Conservation (phyloP, 2,113 vertebrate genomes). For the Glaucomys volans region DNA sequence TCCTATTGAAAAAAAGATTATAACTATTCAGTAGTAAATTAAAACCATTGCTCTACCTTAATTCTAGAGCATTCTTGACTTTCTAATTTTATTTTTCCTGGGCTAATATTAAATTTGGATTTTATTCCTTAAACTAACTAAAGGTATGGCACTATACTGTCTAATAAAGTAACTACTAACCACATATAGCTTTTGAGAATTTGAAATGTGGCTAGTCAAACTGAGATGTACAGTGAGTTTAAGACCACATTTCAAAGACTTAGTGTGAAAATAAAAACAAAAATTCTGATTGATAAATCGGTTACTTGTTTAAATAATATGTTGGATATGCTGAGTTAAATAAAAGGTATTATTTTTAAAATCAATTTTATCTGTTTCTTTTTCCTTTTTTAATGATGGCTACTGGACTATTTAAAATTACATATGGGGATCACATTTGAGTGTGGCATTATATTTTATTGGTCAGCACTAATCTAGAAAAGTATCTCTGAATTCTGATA, state of each 20-base stretch:
- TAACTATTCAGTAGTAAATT: slow-evolving; percentile 16
- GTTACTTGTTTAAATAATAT: slow-evolving; percentile 17
- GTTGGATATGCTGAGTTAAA: neutral
- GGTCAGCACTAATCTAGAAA: neutral
- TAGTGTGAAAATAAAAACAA: neutral
- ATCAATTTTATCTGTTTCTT: neutral
- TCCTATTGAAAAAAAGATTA: slow-evolving; percentile 8
- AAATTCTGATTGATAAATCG: neutral
- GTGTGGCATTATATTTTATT: neutral
- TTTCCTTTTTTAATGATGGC: neutral
- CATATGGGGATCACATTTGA: neutral
- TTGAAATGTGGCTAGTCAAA: neutral
- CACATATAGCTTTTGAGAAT: neutral
- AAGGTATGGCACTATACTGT: neutral
- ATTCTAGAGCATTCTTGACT: neutral
- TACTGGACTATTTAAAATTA: slow-evolving; percentile 1
- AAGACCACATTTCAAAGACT: slow-evolving; percentile 18
- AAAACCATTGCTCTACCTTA: neutral
- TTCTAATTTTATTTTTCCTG: slow-evolving; percentile 8
- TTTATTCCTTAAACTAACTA: neutral
- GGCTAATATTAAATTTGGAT: slow-evolving; percentile 12
- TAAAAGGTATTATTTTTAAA: neutral
- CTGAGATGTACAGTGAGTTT: neutral
- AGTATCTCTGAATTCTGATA: neutral
- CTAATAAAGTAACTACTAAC: neutral